Base-by-base conservation (phyloP, 2,797 vertebrate genomes). In the Sebastiscus albofasciatus region DNA sequence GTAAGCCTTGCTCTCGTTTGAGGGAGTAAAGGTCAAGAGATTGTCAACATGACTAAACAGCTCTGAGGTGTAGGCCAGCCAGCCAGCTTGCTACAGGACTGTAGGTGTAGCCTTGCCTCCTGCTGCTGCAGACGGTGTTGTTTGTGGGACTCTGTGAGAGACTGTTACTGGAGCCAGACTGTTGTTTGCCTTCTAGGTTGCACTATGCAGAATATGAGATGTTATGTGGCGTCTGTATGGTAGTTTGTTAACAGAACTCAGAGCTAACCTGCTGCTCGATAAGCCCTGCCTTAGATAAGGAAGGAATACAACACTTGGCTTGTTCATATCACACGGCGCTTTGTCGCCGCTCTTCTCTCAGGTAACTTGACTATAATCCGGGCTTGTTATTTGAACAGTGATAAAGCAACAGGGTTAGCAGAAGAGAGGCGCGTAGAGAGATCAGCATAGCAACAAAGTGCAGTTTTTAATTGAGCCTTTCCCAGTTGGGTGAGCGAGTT, bases 301-400 rank as follows among this genome's bases (percentile, higher is more conserved):
- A 82, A 70, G 80, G 67, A 82, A 62, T 80, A 61, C n/a, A 81
- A 75, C 33, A 34, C 71, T 69, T 77, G 78, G 68, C 79, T 86
- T 81, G 61, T 70, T 89, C 67, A 75, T 87, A 75, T 87, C 67
- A 58, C 39, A 65, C 39, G 52, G 54, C 69, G 58, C 85, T 72
- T 72, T 82, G 76, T 87, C 72, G 78, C 74, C 67, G 74, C 87
- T 93, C 67, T 89, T 94, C 83, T 94, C 95, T 96, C 95, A 96
- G 95, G 96, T 95, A 94, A 87, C 87, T 66, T 11, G 75, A 90
- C 85, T 83, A 42, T 80, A 61, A 83, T 85, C 80, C 88, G 81
- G 85, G 79, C 77, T 90, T 67, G 77, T 71, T 89, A 39, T 84
- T 77, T 84, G 59, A 85, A 86, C 78, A 62, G 56, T 61, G 18